Evolutionary conservation across 2,888 invertebrate species (phyloP).

Genomic region (Resseliella maxima): DNA sequence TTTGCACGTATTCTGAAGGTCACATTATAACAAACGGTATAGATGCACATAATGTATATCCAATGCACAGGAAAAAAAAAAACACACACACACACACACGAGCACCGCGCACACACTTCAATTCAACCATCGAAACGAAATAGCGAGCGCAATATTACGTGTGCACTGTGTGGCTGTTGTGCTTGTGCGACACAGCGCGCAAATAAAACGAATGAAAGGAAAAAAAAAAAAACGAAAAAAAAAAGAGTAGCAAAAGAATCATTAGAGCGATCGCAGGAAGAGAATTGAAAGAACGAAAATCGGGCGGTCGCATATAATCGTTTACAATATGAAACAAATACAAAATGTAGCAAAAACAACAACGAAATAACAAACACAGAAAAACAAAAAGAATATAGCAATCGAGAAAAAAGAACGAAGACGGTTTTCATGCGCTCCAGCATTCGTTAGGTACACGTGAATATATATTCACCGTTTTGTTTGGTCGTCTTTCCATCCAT

Average conservation of each 20-base stretch:
- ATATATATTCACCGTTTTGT: slow-evolving; percentile 31
- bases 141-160: background rate
- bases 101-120: slow-evolving; percentile 29
- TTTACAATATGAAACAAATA: background rate
- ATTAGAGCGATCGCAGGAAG: slow-evolving; percentile 30
- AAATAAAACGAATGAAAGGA: background rate
- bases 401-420: background rate
- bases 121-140: too few species aligned
- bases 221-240: background rate
- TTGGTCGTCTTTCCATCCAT: background rate
- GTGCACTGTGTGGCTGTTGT: background rate
- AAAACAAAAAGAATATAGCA: background rate
- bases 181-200: background rate
- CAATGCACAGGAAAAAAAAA: slow-evolving; percentile 7
- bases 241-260: background rate
- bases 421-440: background rate
- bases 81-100: background rate
- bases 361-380: background rate
- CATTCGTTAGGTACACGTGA: background rate
- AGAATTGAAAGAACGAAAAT: slow-evolving; percentile 39
- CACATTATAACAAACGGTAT: slow-evolving; percentile 62
- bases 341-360: too few species aligned
- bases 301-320: slow-evolving; percentile 10
- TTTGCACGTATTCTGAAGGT: slow-evolving; percentile 70
- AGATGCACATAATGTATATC: slow-evolving; percentile 56